Percentiles rank a stretch among this genome's conserved stretches.
Evolutionary conservation across 2,113 vertebrate genomes (phyloP).

Genomic region (Notechis scutatus): DNA sequence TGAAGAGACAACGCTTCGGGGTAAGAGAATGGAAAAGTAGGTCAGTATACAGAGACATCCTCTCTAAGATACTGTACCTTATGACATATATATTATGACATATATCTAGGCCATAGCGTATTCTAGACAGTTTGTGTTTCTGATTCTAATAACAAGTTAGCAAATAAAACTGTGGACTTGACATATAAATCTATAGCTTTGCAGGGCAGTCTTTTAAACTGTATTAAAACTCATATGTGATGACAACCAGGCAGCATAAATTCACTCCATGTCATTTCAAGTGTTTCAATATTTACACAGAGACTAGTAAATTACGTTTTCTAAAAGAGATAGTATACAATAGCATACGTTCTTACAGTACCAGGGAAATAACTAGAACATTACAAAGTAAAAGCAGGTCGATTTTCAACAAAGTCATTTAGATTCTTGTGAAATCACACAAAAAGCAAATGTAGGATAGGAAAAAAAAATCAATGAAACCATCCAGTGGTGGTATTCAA

Average conservation of each 20-base stretch:
- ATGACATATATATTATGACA: conserved; percentile 41
- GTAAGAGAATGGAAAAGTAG: conserved; percentile 48
- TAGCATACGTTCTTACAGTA: not conserved
- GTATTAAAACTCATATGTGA: conserved; percentile 19
- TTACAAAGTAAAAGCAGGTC: not conserved
- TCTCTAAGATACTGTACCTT: conserved; percentile 43
- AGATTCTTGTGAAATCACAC: not conserved
- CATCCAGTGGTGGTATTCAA: too few species aligned
- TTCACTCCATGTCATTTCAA: conserved; percentile 19
- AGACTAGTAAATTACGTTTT: not conserved
- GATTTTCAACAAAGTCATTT: not conserved
- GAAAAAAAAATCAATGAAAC: not conserved
- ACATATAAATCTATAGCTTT: not conserved
- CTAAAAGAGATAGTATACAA: not conserved
- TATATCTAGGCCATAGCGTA: conserved; percentile 35
- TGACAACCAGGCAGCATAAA: conserved; percentile 3
- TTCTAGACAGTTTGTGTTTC: conserved; percentile 28
- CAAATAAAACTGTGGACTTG: conserved; percentile 20
- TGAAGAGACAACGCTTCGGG: conserved; percentile 53
- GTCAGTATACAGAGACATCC: conserved; percentile 49
- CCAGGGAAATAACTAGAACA: not conserved
- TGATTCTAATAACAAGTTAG: conserved; percentile 46
- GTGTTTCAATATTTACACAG: conserved; percentile 19
- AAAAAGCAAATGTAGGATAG: not conserved
- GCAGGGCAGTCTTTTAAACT: not conserved